These are phyloP conservation scores for Ridgeia piscesae DNA, from an alignment of 1,140 invertebrate species.

Conservation along the genomic window DNA sequence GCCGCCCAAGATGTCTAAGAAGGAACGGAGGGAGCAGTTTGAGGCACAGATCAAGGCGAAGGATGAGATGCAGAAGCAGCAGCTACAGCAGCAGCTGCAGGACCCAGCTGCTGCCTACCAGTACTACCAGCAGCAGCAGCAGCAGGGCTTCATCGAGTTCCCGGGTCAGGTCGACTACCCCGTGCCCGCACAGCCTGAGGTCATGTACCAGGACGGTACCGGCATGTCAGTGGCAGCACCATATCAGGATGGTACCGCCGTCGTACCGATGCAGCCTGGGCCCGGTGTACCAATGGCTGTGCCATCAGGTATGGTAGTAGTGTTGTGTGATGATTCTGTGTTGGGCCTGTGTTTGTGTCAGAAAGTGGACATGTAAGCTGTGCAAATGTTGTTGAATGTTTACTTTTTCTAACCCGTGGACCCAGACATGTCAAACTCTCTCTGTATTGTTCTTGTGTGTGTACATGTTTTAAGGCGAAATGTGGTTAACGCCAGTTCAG, in stretches of 20 bases:
- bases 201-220: neutral
- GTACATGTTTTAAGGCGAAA: too few species aligned
- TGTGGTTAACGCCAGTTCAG: too few species aligned
- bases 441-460: too few species aligned
- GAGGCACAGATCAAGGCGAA: constrained; percentile 72
- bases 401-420: too few species aligned
- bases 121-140: neutral
- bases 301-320: neutral
- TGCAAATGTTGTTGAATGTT: too few species aligned
- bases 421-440: too few species aligned
- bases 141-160: neutral
- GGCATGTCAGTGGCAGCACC: neutral
- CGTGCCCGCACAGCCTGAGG: neutral
- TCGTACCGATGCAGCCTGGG: neutral
- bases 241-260: neutral
- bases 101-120: constrained; percentile 24
- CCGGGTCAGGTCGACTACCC: neutral
- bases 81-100: constrained; percentile 38
- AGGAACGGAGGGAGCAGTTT: constrained; percentile 75
- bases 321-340: neutral
- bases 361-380: too few species aligned
- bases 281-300: neutral
- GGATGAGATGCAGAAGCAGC: constrained; percentile 56
- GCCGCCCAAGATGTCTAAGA: constrained; percentile 65
- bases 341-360: neutral